Conservation (phyloP, 2,888 invertebrate genomes). For the Drosophila colorata region DNA sequence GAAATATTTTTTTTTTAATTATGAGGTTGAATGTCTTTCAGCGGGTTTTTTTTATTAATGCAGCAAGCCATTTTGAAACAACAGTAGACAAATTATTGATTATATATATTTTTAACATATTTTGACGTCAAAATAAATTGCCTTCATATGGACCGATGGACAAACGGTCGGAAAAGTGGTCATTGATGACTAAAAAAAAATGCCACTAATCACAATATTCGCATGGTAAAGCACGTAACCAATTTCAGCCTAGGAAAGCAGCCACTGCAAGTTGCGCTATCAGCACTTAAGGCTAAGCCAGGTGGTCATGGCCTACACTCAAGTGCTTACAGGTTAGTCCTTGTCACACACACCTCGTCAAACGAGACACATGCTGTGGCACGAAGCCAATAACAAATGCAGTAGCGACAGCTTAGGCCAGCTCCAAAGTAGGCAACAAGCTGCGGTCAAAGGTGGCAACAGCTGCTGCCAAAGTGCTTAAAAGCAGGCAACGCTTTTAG, state of each 20-base stretch:
- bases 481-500: constrained; percentile 32
- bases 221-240: constrained; percentile 5
- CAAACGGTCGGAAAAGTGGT: not conserved
- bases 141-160: too few species aligned
- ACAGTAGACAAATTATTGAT: too few species aligned
- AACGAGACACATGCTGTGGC: not conserved
- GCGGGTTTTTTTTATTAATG: too few species aligned
- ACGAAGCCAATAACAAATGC: constrained; percentile 15
- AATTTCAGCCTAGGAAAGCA: not conserved
- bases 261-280: not conserved
- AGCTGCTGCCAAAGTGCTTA: constrained; percentile 11
- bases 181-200: not conserved
- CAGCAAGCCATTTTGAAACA: too few species aligned
- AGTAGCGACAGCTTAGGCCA: not conserved
- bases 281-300: not conserved
- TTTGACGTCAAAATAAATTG: too few species aligned
- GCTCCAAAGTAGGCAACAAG: constrained; percentile 31
- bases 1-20: too few species aligned
- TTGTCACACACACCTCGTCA: not conserved
- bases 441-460: not conserved
- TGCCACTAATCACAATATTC: not conserved
- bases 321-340: not conserved
- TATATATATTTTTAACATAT: too few species aligned
- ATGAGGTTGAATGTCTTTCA: too few species aligned
- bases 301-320: not conserved